phyloP scores from a whole-genome alignment of 2,797 vertebrate genomes.

The Lacerta viridis region DNA sequence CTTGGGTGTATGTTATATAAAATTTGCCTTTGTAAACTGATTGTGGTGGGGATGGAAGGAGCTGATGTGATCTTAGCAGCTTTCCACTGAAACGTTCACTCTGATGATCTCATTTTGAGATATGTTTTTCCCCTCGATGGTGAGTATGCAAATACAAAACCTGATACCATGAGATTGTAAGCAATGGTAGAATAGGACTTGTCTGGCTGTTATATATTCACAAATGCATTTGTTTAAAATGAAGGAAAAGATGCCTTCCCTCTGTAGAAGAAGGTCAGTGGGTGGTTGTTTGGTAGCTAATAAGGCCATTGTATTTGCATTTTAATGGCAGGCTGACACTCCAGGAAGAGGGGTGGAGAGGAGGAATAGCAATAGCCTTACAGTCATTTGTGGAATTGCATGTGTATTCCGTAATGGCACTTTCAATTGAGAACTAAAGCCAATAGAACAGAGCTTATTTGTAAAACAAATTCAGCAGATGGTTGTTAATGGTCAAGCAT shows the following conservation, averaged over 20 bases:
- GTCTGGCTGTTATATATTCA: not conserved
- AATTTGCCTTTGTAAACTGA: conserved; percentile 29
- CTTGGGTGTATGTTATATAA: not conserved
- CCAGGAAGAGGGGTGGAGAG: conserved; percentile 65
- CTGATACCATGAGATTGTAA: conserved; percentile 41
- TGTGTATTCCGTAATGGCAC: conserved; percentile 82
- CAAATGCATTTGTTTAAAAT: not conserved
- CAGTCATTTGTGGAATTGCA: conserved; percentile 80
- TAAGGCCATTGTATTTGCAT: conserved; percentile 83
- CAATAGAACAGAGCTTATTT: conserved; percentile 71
- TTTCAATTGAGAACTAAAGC: conserved; percentile 70
- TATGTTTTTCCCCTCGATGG: conserved; percentile 46
- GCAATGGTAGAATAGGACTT: not conserved
- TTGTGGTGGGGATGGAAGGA: conserved; percentile 3
- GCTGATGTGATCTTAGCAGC: conserved; percentile 50
- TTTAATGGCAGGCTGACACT: conserved; percentile 82
- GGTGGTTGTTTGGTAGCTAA: conserved; percentile 78
- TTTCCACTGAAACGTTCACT: conserved; percentile 57
- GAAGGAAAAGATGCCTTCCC: conserved; percentile 50
- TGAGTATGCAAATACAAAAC: conserved; percentile 53
- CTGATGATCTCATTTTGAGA: conserved; percentile 57
- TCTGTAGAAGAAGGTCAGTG: conserved; percentile 74
- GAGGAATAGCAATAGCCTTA: conserved; percentile 55
- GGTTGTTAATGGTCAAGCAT: conserved; percentile 55
- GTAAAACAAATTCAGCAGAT: conserved; percentile 51